Conservation (phyloP, 1,140 invertebrate species). For the Dysdera silvatica region DNA sequence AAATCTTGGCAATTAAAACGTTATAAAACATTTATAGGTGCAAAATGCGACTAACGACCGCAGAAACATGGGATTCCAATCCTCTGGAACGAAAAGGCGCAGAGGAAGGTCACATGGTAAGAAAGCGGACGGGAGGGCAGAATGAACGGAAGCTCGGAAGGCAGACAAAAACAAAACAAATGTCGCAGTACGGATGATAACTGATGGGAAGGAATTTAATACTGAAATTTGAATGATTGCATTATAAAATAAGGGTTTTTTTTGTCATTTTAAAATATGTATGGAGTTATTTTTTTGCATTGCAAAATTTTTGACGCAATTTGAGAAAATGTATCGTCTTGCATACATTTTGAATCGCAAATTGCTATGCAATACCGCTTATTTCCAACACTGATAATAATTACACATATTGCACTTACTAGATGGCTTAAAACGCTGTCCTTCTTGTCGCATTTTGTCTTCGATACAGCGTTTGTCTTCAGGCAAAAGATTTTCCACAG, state of each 20-base stretch:
- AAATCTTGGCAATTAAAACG: no score
- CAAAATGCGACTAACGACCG: no score
- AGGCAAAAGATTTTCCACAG: conserved; percentile 44
- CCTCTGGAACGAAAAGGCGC: neutral
- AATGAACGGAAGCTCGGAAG: no score
- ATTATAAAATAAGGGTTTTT: conserved; percentile 1
- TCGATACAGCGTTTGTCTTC: conserved; percentile 47
- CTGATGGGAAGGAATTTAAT: no score
- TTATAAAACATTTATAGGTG: no score
- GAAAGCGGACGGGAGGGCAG: no score
- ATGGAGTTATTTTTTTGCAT: conserved; percentile 3
- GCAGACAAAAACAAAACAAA: neutral
- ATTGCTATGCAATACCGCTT: no score
- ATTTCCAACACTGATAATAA: neutral
- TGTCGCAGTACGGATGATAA: neutral
- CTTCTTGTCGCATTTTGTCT: conserved; percentile 40
- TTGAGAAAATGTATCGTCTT: no score
- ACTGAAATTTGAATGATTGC: neutral
- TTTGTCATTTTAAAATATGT: neutral
- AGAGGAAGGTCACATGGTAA: no score
- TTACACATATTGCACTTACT: conserved; percentile 35
- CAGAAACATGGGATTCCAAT: neutral
- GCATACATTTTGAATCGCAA: no score
- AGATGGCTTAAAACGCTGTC: conserved; percentile 40
- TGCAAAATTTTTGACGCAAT: no score